Evolutionary conservation across 2,888 invertebrate genomes (phyloP), one percentile per base, ranked within the genome.

Genomic region (Aelia acuminata): DNA sequence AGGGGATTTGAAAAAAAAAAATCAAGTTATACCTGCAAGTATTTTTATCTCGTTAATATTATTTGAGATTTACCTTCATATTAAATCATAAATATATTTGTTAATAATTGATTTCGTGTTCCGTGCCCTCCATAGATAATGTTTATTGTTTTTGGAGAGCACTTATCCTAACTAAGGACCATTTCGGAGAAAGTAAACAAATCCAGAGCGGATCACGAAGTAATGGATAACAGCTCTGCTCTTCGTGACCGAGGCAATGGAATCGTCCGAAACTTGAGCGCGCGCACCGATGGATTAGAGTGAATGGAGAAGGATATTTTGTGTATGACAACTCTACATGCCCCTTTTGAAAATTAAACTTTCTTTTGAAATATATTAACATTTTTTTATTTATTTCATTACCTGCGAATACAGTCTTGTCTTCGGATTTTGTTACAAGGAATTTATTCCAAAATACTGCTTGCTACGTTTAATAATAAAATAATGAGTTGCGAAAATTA

Each of bases 121-220:
- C 18, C 18, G 31, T 70, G 18, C 1, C 35, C 31, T 13, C 31
- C 18, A 35, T 31, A 20, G 31, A 70, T 70, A 18, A 70, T 35
- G 31, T 18, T 70, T 70, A 70, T 70, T 70, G 31, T 70, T 70
- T 70, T 35, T 70, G 4, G 35, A 35, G 18, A 70, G 35, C 43
- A 47, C 5, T 80, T 80, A 80, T 80, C 43, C 80, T 43, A 70
- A 70, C 70, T 70, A 80, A 80, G n/a, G 80, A 13, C 80, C n/a
- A 80, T 80, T 80, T 80, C 13, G 80, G 80, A 80, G 80, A 80
- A 80, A 80, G 80, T 80, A 43, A 43, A 80, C 31, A 80, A 47
- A n/a, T 43, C 22, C 80, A 47, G 43, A 43, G 43, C 43, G 43
- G 47, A 80, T 80, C 80, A 80, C 80, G 43, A 80, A 80, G 43